These are phyloP conservation scores for Scomber japonicus DNA, from an alignment of 2,113 vertebrate genomes.

Conservation along the genomic window DNA sequence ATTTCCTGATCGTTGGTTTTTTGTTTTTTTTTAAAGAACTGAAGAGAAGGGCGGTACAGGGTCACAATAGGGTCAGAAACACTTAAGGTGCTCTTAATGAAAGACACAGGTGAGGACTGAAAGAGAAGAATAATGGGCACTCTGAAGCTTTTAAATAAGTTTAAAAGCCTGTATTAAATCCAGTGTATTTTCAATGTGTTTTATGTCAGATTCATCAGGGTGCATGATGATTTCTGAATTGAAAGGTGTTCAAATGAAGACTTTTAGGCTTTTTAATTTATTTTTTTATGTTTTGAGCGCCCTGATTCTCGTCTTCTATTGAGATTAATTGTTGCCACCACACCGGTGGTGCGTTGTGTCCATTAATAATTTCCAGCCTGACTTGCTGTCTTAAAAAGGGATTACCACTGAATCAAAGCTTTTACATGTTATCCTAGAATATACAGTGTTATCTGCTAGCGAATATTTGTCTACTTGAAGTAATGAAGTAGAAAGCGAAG, in stretches of 20 bases:
- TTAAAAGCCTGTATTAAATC: constrained; percentile 21
- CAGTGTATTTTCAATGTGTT: constrained; percentile 13
- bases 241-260: not conserved
- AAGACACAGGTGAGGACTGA: not conserved
- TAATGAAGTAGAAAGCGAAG: not conserved
- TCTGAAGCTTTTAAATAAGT: constrained; percentile 6
- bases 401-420: constrained; percentile 19
- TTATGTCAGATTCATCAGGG: not conserved
- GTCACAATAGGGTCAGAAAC: constrained; percentile 12
- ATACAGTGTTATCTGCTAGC: constrained; percentile 10
- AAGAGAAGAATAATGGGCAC: constrained; percentile 9
- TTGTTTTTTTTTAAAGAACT: not conserved
- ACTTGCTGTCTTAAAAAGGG: not conserved
- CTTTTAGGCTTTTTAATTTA: constrained; percentile 18
- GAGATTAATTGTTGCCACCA: not conserved
- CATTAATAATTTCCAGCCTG: constrained; percentile 11
- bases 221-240: constrained; percentile 2
- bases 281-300: constrained; percentile 38
- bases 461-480: constrained; percentile 9
- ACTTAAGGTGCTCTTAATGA: constrained; percentile 4
- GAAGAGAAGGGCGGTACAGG: not conserved
- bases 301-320: constrained; percentile 12
- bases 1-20: constrained; percentile 5
- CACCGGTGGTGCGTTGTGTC: not conserved
- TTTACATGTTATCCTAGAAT: constrained; percentile 16